These are phyloP conservation scores for Barnardius zonarius DNA, from an alignment of 2,113 vertebrate species.

Conservation along the genomic window DNA sequence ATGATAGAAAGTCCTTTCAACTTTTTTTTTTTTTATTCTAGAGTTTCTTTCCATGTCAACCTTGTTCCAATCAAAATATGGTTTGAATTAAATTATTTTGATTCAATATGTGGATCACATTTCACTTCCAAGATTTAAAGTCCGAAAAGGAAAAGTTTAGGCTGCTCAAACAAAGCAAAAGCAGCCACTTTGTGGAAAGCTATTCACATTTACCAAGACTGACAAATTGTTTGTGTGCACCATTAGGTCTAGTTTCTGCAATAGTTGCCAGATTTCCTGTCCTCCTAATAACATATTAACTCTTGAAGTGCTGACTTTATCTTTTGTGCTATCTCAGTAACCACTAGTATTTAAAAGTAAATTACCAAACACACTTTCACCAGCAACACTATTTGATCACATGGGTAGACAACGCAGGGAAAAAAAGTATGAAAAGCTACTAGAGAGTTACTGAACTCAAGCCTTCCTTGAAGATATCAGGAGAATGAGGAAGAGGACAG, in stretches of 20 bases:
- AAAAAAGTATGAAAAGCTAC: neutral
- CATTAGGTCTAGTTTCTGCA: constrained; percentile 80
- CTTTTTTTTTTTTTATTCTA: constrained; percentile 68
- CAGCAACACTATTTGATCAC: neutral
- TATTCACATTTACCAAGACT: constrained; percentile 78
- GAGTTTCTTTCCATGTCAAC: constrained; percentile 77
- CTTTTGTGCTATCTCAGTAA: neutral
- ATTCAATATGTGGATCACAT: constrained; percentile 79
- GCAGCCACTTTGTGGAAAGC: constrained; percentile 76
- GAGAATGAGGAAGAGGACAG: neutral
- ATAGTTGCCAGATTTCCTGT: constrained; percentile 86
- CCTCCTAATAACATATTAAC: constrained; percentile 78
- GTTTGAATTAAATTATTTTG: constrained; percentile 82
- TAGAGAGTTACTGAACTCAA: neutral
- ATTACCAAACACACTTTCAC: neutral
- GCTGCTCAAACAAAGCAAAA: constrained; percentile 78
- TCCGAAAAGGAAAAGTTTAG: constrained; percentile 77
- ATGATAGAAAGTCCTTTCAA: constrained; percentile 81
- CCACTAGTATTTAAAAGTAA: neutral
- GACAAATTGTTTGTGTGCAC: constrained; percentile 84
- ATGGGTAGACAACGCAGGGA: neutral
- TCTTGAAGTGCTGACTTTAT: constrained; percentile 66
- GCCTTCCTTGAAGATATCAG: neutral
- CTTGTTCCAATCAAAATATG: constrained; percentile 84
- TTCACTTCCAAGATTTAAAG: constrained; percentile 81